Percentiles rank a stretch among this genome's conserved stretches.
These are phyloP conservation scores for Tachuris rubrigastra DNA, from an alignment of 2,113 vertebrate species.

Conservation along the genomic window DNA sequence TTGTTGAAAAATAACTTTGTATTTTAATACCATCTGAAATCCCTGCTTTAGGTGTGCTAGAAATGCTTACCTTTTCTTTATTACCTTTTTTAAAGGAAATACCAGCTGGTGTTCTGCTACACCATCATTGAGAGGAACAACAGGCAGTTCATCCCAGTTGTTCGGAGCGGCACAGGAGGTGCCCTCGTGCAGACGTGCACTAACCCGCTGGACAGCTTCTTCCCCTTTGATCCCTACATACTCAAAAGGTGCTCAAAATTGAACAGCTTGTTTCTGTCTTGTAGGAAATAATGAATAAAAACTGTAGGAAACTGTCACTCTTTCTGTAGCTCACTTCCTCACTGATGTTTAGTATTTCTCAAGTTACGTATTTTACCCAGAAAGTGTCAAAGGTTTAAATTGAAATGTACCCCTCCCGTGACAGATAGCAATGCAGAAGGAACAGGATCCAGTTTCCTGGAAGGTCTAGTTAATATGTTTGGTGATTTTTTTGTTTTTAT, in stretches of 20 bases:
- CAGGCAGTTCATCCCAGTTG: conserved; percentile 82
- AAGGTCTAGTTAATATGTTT: not conserved
- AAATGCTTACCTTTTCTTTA: not conserved
- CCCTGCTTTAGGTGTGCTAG: not conserved
- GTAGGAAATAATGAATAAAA: not conserved
- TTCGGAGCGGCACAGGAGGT: conserved; percentile 82
- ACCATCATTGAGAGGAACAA: conserved; percentile 95
- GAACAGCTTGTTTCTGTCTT: not conserved
- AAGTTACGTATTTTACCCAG: not conserved
- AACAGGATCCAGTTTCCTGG: not conserved
- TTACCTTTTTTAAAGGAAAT: conserved; percentile 79
- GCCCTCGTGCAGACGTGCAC: conserved; percentile 80
- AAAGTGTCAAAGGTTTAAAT: not conserved
- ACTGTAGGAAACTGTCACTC: not conserved
- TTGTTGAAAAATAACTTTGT: not conserved
- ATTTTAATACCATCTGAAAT: not conserved
- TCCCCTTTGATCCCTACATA: conserved; percentile 94
- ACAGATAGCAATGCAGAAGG: not conserved
- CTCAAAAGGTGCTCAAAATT: conserved; percentile 83
- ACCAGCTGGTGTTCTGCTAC: conserved; percentile 97
- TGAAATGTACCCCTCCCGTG: not conserved
- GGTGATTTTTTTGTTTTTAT: not conserved
- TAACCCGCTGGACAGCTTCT: conserved; percentile 94
- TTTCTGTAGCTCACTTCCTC: not conserved
- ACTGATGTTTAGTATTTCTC: not conserved